These are phyloP conservation scores for Crax fasciolata DNA, from an alignment of 2,797 vertebrate species.

Conservation along the genomic window DNA sequence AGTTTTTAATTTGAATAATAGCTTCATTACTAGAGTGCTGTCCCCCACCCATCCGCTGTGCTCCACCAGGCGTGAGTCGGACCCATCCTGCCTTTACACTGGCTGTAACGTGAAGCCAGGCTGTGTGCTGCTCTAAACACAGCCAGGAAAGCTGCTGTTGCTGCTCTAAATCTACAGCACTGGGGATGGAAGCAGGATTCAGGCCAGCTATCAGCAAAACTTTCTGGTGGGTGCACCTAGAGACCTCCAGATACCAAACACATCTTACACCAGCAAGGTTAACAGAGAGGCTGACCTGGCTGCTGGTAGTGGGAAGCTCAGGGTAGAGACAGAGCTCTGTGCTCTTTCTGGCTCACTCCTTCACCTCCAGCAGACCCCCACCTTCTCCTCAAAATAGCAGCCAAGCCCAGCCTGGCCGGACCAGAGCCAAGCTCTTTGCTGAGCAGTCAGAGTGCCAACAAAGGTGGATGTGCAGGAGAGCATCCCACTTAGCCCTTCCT, in stretches of 20 bases:
- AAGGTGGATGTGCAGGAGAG: not conserved
- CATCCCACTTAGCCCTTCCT: not conserved
- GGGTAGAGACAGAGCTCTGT: not conserved
- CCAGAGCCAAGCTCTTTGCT: not conserved
- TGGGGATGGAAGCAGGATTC: not conserved
- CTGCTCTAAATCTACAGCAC: not conserved
- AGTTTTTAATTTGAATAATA: slow-evolving; percentile 50
- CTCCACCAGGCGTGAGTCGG: not conserved
- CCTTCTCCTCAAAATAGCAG: not conserved
- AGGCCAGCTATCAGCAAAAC: rapidly evolving
- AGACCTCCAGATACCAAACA: not conserved
- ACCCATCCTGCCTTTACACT: not conserved
- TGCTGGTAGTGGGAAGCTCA: not conserved
- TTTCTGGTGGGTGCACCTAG: not conserved
- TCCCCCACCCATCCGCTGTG: not conserved
- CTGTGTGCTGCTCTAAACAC: not conserved
- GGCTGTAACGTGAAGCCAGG: not conserved
- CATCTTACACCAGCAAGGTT: not conserved
- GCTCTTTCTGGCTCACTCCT: not conserved
- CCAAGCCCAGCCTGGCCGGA: rapidly evolving
- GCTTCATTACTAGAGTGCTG: slow-evolving; percentile 68
- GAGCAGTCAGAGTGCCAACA: rapidly evolving
- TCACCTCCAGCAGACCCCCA: not conserved
- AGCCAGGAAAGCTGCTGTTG: not conserved
- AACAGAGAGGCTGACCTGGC: not conserved